Evolutionary conservation across 2,888 invertebrate genomes (phyloP).

Genomic region (Coleophora deauratella): DNA sequence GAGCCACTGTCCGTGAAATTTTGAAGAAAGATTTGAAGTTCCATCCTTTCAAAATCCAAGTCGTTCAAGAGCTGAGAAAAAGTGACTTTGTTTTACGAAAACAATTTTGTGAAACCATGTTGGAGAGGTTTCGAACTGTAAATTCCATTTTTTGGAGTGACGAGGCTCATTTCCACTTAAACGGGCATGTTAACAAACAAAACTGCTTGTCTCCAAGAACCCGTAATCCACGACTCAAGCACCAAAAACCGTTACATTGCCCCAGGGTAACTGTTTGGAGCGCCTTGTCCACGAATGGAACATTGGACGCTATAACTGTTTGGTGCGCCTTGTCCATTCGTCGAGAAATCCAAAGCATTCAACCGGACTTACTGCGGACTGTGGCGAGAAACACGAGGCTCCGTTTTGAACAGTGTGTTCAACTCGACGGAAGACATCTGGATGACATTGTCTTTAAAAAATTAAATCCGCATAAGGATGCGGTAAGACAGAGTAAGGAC

Average conservation of each 20-base stretch:
- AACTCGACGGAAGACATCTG: conserved; percentile 18
- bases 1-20: conserved; percentile 14
- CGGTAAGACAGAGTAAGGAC: too few relatives aligned
- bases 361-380: conserved; percentile 16
- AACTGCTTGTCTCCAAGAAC: conserved; percentile 8
- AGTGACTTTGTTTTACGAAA: too few relatives aligned
- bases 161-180: too few relatives aligned
- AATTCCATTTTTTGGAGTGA: conserved; percentile 12
- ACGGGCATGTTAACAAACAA: conserved; percentile 7
- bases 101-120: too few relatives aligned
- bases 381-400: conserved; percentile 13
- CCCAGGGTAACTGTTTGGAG: too few relatives aligned
- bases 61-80: conserved; percentile 13
- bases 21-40: conserved; percentile 15
- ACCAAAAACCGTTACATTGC: conserved; percentile 3
- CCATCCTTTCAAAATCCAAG: conserved; percentile 18
- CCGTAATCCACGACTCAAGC: conserved; percentile 3
- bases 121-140: conserved; percentile 10
- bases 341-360: conserved; percentile 16
- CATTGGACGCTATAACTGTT: too few relatives aligned
- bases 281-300: too few relatives aligned
- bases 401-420: conserved; percentile 19
- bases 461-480: conserved; percentile 20
- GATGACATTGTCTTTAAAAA: conserved; percentile 17
- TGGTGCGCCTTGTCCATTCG: too few relatives aligned